Conservation (phyloP, 1,140 invertebrate species). For the Vollenhovia emeryi region DNA sequence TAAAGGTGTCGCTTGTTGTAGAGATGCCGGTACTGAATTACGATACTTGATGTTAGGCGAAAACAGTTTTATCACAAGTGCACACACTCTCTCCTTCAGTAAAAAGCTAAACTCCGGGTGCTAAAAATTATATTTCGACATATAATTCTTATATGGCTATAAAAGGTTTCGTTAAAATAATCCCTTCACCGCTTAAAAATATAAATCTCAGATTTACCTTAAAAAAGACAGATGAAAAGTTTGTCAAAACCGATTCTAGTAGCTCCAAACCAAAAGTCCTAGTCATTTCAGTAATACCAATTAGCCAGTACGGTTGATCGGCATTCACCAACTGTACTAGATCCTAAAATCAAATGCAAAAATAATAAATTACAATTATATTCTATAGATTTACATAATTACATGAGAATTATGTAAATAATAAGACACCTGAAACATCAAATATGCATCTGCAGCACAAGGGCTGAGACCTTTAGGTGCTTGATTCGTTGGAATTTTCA, state of each 20-base stretch:
- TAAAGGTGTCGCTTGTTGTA: constrained; percentile 88
- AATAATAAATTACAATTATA: background rate
- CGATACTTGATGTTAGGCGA: constrained; percentile 98
- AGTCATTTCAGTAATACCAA: constrained; percentile 98
- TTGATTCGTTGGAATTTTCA: constrained; percentile 91
- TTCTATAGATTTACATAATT: background rate
- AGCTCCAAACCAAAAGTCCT: constrained; percentile 98
- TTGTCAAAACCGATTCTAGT: constrained; percentile 96
- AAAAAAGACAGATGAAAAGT: constrained; percentile 96
- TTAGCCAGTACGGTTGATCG: constrained; percentile 97
- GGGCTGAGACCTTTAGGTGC: constrained; percentile 93
- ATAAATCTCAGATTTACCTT: constrained; percentile 87
- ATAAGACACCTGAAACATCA: constrained; percentile 94
- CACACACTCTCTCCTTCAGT: constrained; percentile 98
- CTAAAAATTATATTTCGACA: constrained; percentile 86
- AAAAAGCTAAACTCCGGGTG: constrained; percentile 98
- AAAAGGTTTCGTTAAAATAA: background rate
- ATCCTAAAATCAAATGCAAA: constrained; percentile 87
- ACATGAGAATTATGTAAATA: background rate
- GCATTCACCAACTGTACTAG: constrained; percentile 98
- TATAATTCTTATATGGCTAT: background rate
- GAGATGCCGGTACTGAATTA: constrained; percentile 85
- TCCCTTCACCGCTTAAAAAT: constrained; percentile 16
- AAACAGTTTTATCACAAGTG: constrained; percentile 98
- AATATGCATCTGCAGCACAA: constrained; percentile 97